Percentiles rank a stretch among this genome's conserved stretches.
Conservation (phyloP, 2,113 vertebrate genomes). For the Hippocampus comes region DNA sequence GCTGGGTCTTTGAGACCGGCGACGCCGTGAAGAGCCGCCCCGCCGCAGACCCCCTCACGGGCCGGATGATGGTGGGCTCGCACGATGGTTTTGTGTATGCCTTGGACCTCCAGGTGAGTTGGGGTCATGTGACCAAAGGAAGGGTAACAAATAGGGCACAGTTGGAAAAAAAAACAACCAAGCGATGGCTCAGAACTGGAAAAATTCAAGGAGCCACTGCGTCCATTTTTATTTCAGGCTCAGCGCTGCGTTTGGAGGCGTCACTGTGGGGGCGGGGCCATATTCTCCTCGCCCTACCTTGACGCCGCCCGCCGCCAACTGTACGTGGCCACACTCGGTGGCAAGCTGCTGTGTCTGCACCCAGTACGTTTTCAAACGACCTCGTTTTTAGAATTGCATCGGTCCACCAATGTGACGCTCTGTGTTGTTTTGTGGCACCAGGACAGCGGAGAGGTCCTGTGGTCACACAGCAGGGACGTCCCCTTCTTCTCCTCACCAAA, state of each 20-base stretch:
- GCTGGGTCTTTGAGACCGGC: slow-evolving; percentile 83
- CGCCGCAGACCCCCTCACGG: slow-evolving; percentile 76
- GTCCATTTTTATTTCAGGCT: slow-evolving; percentile 64
- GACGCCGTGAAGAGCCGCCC: slow-evolving; percentile 87
- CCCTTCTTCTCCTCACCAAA: slow-evolving; percentile 92
- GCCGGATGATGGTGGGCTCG: slow-evolving; percentile 83
- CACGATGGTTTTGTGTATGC: slow-evolving; percentile 88
- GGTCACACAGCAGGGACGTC: slow-evolving; percentile 73
- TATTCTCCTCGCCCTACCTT: slow-evolving; percentile 89
- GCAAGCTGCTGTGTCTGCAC: slow-evolving; percentile 76
- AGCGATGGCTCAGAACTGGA: not conserved
- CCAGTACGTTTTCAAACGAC: slow-evolving; percentile 71
- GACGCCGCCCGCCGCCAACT: slow-evolving; percentile 70
- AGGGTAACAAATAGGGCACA: not conserved
- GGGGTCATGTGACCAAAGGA: not conserved
- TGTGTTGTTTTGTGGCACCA: slow-evolving; percentile 38
- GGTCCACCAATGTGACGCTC: not conserved
- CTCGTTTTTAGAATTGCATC: too few species aligned
- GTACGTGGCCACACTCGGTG: slow-evolving; percentile 83
- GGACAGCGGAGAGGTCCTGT: slow-evolving; percentile 77
- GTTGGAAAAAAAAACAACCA: too few species aligned
- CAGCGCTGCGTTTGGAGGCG: slow-evolving; percentile 80
- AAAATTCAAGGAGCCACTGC: too few species aligned
- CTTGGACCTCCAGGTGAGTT: slow-evolving; percentile 83
- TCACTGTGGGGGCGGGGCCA: slow-evolving; percentile 78